A percentile compares a stretch with the other conserved stretches of the same genome.
Evolutionary conservation across 2,797 vertebrate species (phyloP).

Genomic region (Muraenolepis orangiensis): DNA sequence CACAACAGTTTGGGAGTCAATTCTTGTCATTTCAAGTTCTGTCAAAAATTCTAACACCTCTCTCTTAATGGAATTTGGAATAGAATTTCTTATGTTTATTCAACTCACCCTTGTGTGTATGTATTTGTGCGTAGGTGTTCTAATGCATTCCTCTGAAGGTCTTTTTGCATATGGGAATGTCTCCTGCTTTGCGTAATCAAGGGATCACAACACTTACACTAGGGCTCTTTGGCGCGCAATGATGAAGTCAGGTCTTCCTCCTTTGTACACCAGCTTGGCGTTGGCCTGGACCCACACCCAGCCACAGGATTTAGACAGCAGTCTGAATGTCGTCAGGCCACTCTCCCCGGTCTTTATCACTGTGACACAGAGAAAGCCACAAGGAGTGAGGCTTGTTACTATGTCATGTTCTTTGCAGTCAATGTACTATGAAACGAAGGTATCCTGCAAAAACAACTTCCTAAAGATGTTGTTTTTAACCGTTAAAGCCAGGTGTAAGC

Average conservation of each 20-base stretch:
- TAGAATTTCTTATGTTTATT: background rate
- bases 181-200: background rate
- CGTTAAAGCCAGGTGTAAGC: background rate
- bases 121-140: slow-evolving; percentile 1
- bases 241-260: slow-evolving; percentile 76
- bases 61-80: background rate
- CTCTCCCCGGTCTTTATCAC: slow-evolving; percentile 82
- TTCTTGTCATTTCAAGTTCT: background rate
- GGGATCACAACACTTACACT: slow-evolving; percentile 61
- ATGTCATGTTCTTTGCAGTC: background rate
- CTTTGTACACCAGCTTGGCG: slow-evolving; percentile 75
- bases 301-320: slow-evolving; percentile 63
- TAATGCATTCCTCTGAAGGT: background rate
- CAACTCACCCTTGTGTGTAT: background rate
- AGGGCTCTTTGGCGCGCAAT: slow-evolving; percentile 71
- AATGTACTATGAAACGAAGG: background rate
- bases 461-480: background rate
- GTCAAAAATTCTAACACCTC: background rate
- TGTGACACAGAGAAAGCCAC: slow-evolving; percentile 31
- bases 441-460: background rate
- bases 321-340: slow-evolving; percentile 74
- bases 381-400: background rate
- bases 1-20: background rate
- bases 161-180: background rate
- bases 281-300: slow-evolving; percentile 82